phyloP scores from a whole-genome alignment of 1,140 invertebrate species.

The Lepidurus arcticus region DNA sequence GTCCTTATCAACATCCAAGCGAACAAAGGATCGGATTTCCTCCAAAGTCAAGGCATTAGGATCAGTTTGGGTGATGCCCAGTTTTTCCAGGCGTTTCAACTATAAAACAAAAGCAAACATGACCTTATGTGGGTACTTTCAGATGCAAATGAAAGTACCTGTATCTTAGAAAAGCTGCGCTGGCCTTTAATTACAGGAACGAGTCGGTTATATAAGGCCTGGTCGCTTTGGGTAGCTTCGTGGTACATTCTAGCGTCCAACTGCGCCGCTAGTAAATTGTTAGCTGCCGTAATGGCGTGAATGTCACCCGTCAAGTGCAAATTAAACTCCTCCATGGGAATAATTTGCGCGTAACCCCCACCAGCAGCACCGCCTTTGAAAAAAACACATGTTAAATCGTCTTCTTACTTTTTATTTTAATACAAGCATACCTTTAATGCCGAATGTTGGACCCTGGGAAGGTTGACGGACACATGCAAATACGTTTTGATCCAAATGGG shows the following conservation, averaged over 20 bases:
- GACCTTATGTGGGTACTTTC: not conserved
- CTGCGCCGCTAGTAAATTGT: conserved; percentile 92
- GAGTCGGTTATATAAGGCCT: conserved; percentile 77
- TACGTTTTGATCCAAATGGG: conserved; percentile 76
- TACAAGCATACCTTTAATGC: conserved; percentile 72
- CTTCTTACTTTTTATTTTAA: conserved; percentile 22
- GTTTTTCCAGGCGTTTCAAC: conserved; percentile 65
- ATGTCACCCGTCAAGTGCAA: conserved; percentile 98
- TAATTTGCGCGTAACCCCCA: conserved; percentile 85
- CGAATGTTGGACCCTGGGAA: conserved; percentile 97
- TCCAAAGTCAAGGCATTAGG: conserved; percentile 71
- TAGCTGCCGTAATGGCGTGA: conserved; percentile 94
- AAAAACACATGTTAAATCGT: conserved; percentile 28
- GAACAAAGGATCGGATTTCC: conserved; percentile 71
- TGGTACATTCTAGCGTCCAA: conserved; percentile 94
- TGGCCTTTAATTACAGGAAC: conserved; percentile 71
- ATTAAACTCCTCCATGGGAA: conserved; percentile 99
- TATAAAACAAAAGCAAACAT: conserved; percentile 50
- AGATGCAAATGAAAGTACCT: conserved; percentile 37
- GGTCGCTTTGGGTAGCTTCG: conserved; percentile 80
- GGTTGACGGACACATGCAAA: conserved; percentile 96
- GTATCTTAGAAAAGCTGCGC: conserved; percentile 71
- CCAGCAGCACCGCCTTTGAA: conserved; percentile 78
- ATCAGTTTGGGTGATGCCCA: conserved; percentile 84
- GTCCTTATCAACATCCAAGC: conserved; percentile 83